Base-by-base conservation (phyloP, 2,797 vertebrate species). In the Rachycentron canadum region DNA sequence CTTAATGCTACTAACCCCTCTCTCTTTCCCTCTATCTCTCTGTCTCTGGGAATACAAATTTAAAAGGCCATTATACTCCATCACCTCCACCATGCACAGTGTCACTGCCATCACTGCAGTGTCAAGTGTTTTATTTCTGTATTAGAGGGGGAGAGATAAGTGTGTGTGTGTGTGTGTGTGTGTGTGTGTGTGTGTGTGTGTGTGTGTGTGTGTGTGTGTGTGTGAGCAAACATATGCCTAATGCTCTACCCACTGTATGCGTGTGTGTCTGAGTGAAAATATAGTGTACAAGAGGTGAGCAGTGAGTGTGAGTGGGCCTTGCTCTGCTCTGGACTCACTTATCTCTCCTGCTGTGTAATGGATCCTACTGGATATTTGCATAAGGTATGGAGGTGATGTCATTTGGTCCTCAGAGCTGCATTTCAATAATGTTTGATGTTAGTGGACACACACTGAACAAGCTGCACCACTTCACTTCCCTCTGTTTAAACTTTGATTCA, bases 31-130 rank as follows among this genome's bases (percentile, higher is more conserved):
- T 69, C 81, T 58, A 43, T 83, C 69, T 93, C 91, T 95, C 92
- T 94, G 73, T 83, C 80, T 95, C 82, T 90, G 86, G 86, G 89
- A 95, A 94, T 93, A 92, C 95, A 96, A 96, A 97, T 97, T 96
- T 96, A 96, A 97, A 97, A 97, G 97, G 96, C 96, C 95, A 96
- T 97, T 97, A 97, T 96, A 96, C 93, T 93, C 93, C 95, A 95
- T 96, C 88, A 96, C 96, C 95, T 95, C 95, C 95, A 94, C 95
- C 95, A 94, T 93, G 92, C 94, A 94, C 93, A 94, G 95, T 97
- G 96, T 96, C 96, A 95, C 93, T 94, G 93, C 94, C 78, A 95
- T 95, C 95, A 91, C 94, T 88, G 94, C 95, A 93, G 94, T 95
- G 94, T 96, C 95, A 95, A 96, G 95, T 96, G 94, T 96, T 96